Evolutionary conservation across 2,888 invertebrate species (phyloP), one percentile per base, ranked within the genome.

Genomic region (Amphipoea lucens): DNA sequence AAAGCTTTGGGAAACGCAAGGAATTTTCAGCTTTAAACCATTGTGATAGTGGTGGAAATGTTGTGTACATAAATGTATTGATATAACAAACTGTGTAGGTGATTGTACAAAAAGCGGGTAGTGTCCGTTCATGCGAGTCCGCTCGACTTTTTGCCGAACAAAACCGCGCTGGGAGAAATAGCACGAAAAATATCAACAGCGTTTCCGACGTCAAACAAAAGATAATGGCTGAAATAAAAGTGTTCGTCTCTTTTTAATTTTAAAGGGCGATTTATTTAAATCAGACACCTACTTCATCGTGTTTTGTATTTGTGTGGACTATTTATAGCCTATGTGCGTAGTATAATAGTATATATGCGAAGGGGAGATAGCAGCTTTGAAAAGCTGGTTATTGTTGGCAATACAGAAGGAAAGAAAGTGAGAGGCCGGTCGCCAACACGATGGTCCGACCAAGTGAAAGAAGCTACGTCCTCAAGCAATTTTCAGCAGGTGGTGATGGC

Each of bases 131-230:
- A 91, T 90, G 90, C 89, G 88, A 89, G 90, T 88, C 79, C 82
- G 82, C 84, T 87, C 88, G 82, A 89, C 89, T 91, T 92, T 93
- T 92, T 91, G 85, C 79, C 45, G 83, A 87, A 91, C 87, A 90
- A 91, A 91, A 91, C 83, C 87, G 87, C 87, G 88, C 82, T 84
- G 87, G 84, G 78, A 87, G 88, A 92, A 93, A 92, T 89, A 88
- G 85, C 87, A 86, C 78, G 88, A 89, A 92, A 91, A 92, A 91
- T 91, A 92, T 91, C 90, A 90, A 89, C 87, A 90, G 68, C 67
- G 54, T 86, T 87, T 85, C 76, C 83, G 78, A 57, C 77, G 82
- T 81, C 70, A 84, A 84, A 87, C 84, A 82, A 83, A 83, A 88
- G 83, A 89, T 85, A 82, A 83, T 79, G 81, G 76, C 71, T 65